Base-by-base conservation (phyloP, 1,140 invertebrate species). In the Drosophila micromelanica region DNA sequence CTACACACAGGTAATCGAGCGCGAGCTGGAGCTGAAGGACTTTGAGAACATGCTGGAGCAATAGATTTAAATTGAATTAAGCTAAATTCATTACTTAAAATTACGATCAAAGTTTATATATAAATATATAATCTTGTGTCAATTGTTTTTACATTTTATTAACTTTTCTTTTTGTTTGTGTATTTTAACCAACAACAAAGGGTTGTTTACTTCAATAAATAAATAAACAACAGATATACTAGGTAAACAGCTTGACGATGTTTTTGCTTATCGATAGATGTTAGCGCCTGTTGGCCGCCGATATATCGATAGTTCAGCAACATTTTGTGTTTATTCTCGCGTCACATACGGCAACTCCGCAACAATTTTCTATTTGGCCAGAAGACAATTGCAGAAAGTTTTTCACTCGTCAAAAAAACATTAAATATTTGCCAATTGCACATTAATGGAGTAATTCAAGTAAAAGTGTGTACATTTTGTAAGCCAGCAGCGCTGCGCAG, bases 1-100 rank as follows among this genome's bases (percentile, higher is more conserved):
- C 3, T 93, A 96, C 55, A 94, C 95, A 55, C 95, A 97, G 87
- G 95, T 97, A 73, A 93, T 95, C 67, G 96, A 96, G 63, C 97
- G 97, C 80, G 95, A 97, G 90, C 94, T 96, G 92, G 96, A 97
- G 55, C 71, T 91, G 0, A 90, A 86, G 17, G 77, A 90, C 57
- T 91, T 90, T 70, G 87, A 91, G 45, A 91, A 73, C 35, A 90
- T 91, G 80, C 49, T 91, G 5, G 85, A 91, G 35, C 49, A 63
- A 45, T 55, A 45, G 62, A 63, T 13, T 20, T 55, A 7, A 55
- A 15, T 42, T 27, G 27, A n/a, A 1, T 32, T 32, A 32, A 35
- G 30, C 2, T 2, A 15, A 17, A 37, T 32, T 2, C 17, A 17
- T 46, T 46, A 23, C 2, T 17, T 23, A 46, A 23, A 27, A 11